A percentile compares a stretch with the other conserved stretches of the same genome.
phyloP scores from a whole-genome alignment of 1,140 invertebrate genomes.

The Nasonia giraulti region DNA sequence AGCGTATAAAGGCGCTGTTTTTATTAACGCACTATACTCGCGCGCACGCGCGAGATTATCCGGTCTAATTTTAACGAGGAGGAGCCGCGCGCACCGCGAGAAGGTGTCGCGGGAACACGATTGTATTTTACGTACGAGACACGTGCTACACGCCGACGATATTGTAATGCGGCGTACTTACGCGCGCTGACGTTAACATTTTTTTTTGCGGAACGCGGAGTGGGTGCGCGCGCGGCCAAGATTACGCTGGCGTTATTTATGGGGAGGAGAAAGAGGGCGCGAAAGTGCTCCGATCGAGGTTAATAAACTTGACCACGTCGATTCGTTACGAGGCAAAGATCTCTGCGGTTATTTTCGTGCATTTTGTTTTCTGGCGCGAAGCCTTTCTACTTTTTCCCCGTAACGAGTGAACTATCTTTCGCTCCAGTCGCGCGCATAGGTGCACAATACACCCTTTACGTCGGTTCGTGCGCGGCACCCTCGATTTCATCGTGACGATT shows the following conservation, averaged over 20 bases:
- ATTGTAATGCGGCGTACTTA: slow-evolving; percentile 10
- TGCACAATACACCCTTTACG: neutral
- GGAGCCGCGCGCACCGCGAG: too few relatives aligned
- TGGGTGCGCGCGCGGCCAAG: neutral
- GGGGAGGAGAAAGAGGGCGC: neutral
- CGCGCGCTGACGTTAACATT: neutral
- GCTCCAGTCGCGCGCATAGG: too few relatives aligned
- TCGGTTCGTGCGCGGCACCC: neutral
- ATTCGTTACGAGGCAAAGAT: too few relatives aligned
- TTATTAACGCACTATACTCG: neutral
- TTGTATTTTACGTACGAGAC: neutral
- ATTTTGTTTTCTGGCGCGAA: too few relatives aligned
- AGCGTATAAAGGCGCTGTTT: neutral
- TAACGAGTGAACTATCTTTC: too few relatives aligned
- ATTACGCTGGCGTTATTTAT: neutral
- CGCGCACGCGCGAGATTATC: neutral
- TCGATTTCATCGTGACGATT: neutral
- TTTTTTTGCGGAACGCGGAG: neutral
- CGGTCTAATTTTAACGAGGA: slow-evolving; percentile 41
- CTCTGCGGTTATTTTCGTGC: too few relatives aligned
- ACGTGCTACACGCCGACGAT: neutral
- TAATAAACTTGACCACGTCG: too few relatives aligned
- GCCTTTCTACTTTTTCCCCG: too few relatives aligned
- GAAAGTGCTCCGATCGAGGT: too few relatives aligned
- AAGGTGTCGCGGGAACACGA: neutral